Conservation (phyloP, 2,797 vertebrate genomes). For the Periparus ater region DNA sequence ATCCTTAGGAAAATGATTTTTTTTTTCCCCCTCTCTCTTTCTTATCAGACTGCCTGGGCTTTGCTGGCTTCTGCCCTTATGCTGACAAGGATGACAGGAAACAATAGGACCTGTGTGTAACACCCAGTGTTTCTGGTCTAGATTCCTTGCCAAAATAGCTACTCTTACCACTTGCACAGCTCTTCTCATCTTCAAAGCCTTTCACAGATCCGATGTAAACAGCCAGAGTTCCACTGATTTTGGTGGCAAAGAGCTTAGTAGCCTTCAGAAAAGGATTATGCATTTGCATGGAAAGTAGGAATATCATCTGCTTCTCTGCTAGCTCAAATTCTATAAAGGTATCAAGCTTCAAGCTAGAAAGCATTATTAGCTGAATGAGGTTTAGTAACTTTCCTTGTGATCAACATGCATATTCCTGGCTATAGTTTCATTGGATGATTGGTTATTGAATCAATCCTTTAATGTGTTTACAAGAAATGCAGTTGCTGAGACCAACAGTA, state of each 20-base stretch:
- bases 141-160: slow-evolving; percentile 44
- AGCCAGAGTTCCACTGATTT: slow-evolving; percentile 26
- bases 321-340: background rate
- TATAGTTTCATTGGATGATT: background rate
- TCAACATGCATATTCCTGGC: background rate
- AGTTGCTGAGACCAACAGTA: background rate
- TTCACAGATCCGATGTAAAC: background rate
- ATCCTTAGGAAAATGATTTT: background rate
- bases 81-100: slow-evolving; percentile 25
- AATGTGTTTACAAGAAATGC: slow-evolving; percentile 6
- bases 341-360: slow-evolving; percentile 2
- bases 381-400: background rate
- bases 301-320: slow-evolving; percentile 13
- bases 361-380: background rate
- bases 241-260: slow-evolving; percentile 51
- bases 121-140: background rate
- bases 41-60: background rate
- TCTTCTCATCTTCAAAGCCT: slow-evolving; percentile 67
- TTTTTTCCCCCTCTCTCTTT: background rate
- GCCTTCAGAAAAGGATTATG: slow-evolving; percentile 50
- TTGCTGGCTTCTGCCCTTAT: slow-evolving; percentile 13
- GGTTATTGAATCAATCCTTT: background rate
- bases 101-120: slow-evolving; percentile 32
- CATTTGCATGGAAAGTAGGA: slow-evolving; percentile 32
- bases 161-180: slow-evolving; percentile 9